These are phyloP conservation scores for Ceryle rudis DNA, from an alignment of 2,797 vertebrate species.

Conservation along the genomic window DNA sequence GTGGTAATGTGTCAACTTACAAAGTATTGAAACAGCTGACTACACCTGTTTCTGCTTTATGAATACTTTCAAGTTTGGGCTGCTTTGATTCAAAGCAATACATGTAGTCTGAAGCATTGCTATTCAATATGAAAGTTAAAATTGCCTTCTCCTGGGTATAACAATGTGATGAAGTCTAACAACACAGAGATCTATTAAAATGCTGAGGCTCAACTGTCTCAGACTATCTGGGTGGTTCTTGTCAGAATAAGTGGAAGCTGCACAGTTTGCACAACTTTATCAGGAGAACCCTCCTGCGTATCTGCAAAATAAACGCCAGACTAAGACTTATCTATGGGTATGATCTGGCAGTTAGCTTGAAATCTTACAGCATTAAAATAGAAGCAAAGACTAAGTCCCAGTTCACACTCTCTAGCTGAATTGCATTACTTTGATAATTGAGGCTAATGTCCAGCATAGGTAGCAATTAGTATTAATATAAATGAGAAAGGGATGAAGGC, in stretches of 20 bases:
- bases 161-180: neutral
- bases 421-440: neutral
- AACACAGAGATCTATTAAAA: neutral
- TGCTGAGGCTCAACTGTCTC: neutral
- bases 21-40: constrained; percentile 76
- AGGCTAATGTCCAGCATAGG: neutral
- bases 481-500: neutral
- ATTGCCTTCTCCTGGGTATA: constrained; percentile 25
- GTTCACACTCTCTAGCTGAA: neutral
- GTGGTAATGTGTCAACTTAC: constrained; percentile 74
- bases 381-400: neutral
- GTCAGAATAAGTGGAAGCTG: neutral
- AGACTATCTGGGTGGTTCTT: constrained; percentile 17
- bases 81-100: constrained; percentile 75
- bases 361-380: neutral
- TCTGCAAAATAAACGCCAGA: neutral
- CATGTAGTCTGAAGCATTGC: constrained; percentile 60
- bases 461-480: neutral
- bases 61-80: constrained; percentile 74
- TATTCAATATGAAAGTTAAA: constrained; percentile 69
- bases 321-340: rapidly evolving
- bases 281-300: neutral
- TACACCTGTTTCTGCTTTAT: constrained; percentile 82
- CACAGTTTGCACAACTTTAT: neutral
- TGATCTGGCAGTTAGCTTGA: neutral